Evolutionary conservation across 2,888 invertebrate genomes (phyloP), one percentile per base, ranked within the genome.

Genomic region (Gandaritis pyraliata): DNA sequence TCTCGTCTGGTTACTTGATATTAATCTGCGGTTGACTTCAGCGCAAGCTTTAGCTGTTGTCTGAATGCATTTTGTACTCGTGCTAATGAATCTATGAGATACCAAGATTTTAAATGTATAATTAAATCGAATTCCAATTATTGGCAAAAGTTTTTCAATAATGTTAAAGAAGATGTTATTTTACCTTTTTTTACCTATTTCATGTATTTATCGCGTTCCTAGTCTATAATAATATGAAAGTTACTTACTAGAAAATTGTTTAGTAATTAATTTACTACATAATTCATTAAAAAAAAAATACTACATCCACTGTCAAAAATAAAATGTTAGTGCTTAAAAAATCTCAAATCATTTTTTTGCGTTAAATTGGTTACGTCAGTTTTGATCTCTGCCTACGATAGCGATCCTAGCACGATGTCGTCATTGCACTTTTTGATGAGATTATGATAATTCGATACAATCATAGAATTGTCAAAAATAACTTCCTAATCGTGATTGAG

Each of bases 1-100:
- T 74, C 73, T 77, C 76, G 76, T 79, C n/a, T n/a, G 69, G 63
- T 51, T 41, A 64, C 68, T 77, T 76, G 57, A 61, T 64, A 49
- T 57, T 65, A 65, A 64, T 64, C 67, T 69, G 66, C 59, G 63
- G 55, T 60, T 50, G 74, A 75, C 76, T 80, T 78, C 76, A 77
- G 67, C 69, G 66, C 71, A 71, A 72, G 70, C 69, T 71, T 68
- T 61, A 46, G 41, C 58, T 67, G 62, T 69, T 64, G 68, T 61
- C 43, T 45, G 63, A 50, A 55, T 64, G 43, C 49, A 47, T 57
- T 67, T 61, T 29, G 43, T 15, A 48, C 53, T 36, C 45, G 62
- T 61, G 56, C 57, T 67, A 64, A 64, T 65, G 54, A 46, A 43
- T 48, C 33, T 53, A 58, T 13, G 54, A 64, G 54, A 38, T 54